Evolutionary conservation across 2,797 vertebrate species (phyloP).

Genomic region (Adelosebastes latens): DNA sequence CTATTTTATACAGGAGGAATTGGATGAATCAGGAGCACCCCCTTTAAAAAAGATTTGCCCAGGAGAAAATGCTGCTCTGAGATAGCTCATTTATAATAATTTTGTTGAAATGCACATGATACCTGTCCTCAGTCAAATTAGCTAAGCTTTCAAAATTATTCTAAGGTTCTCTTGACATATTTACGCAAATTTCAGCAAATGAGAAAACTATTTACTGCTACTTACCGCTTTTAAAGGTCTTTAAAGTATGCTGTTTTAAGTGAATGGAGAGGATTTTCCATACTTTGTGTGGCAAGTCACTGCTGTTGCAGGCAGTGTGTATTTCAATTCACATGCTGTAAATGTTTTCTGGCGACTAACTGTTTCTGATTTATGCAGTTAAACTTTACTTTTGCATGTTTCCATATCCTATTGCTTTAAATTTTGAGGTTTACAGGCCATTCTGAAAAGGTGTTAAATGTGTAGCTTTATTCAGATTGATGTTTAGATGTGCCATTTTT

Average conservation of each 20-base stretch:
- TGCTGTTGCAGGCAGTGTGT: slow-evolving; percentile 9
- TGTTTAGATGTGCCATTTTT: slow-evolving; percentile 54
- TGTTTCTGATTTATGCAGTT: slow-evolving; percentile 15
- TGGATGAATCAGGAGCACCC: slow-evolving; percentile 89
- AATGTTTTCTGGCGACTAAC: slow-evolving; percentile 31
- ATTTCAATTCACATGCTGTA: slow-evolving; percentile 39
- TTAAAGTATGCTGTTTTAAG: slow-evolving; percentile 21
- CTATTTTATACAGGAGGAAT: slow-evolving; percentile 79
- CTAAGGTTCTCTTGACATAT: slow-evolving; percentile 37
- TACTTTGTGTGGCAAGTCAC: slow-evolving; percentile 5
- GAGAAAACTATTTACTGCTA: slow-evolving; percentile 30
- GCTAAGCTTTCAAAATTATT: slow-evolving; percentile 52
- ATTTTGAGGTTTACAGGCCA: slow-evolving; percentile 22
- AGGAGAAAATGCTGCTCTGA: slow-evolving; percentile 88
- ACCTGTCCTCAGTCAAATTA: slow-evolving; percentile 47
- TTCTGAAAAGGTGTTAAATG: slow-evolving; percentile 38
- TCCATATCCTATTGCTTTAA: slow-evolving; percentile 30
- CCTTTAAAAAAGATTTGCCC: slow-evolving; percentile 95
- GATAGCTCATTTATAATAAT: slow-evolving; percentile 82
- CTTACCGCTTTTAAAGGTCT: slow-evolving; percentile 25
- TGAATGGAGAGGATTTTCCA: slow-evolving; percentile 4
- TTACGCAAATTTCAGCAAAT: slow-evolving; percentile 50
- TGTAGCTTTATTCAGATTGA: slow-evolving; percentile 39
- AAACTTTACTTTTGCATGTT: slow-evolving; percentile 56
- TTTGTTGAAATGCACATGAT: slow-evolving; percentile 53